These are phyloP conservation scores for Stictocephala bisonia DNA, from an alignment of 2,888 invertebrate genomes.

Conservation along the genomic window DNA sequence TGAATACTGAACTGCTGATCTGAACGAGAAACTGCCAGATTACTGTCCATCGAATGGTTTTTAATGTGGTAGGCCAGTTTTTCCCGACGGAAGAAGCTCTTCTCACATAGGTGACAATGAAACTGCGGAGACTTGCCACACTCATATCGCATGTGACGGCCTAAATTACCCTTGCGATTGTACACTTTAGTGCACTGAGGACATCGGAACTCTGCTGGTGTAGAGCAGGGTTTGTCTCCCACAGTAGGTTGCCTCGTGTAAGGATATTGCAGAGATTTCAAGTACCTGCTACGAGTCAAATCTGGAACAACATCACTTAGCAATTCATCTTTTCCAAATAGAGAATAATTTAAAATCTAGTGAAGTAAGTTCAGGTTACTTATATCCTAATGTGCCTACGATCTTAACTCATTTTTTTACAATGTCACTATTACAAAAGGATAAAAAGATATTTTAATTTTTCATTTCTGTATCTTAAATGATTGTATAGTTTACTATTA, in stretches of 20 bases:
- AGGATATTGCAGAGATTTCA: conserved; percentile 38
- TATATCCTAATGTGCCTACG: too few relatives aligned
- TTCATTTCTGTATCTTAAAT: too few relatives aligned
- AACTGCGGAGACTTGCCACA: conserved; percentile 72
- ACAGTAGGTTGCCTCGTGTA: conserved; percentile 6
- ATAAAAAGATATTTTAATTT: too few relatives aligned
- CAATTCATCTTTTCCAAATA: too few relatives aligned
- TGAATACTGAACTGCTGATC: neutral
- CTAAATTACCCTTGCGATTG: conserved; percentile 62
- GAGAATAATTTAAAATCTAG: too few relatives aligned
- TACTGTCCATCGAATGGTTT: conserved; percentile 42
- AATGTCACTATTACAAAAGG: too few relatives aligned
- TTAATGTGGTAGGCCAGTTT: conserved; percentile 52
- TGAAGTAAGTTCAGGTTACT: too few relatives aligned
- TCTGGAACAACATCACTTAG: conserved; percentile 45
- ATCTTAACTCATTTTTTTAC: too few relatives aligned
- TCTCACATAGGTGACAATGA: conserved; percentile 65
- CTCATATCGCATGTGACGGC: conserved; percentile 70
- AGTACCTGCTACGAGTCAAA: conserved; percentile 6
- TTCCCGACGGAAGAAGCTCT: conserved; percentile 52
- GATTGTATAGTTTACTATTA: too few relatives aligned
- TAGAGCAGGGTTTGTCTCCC: conserved; percentile 3
- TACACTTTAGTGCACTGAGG: conserved; percentile 54
- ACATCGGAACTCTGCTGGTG: conserved; percentile 47
- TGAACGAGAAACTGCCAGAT: neutral